A percentile compares a stretch with the other conserved stretches of the same genome.
Evolutionary conservation across 2,797 vertebrate genomes (phyloP).

Genomic region (Euthynnus affinis): DNA sequence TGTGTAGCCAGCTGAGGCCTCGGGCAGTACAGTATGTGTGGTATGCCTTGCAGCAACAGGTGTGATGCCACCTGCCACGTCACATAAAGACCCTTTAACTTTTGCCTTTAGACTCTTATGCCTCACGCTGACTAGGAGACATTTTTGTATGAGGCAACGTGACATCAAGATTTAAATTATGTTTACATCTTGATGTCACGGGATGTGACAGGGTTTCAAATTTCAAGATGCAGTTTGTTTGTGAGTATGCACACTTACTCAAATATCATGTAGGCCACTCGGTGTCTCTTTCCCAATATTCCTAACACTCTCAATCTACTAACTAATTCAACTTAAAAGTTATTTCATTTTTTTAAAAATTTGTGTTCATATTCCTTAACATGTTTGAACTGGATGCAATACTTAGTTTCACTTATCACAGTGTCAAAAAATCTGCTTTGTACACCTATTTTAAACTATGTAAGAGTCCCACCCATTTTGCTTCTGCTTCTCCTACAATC

Average conservation of each 20-base stretch:
- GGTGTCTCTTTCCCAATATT: not conserved
- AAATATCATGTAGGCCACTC: too few relatives aligned
- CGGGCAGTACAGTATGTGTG: constrained; percentile 6
- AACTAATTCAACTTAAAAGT: too few relatives aligned
- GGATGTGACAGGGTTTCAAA: not conserved
- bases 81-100: constrained; percentile 41
- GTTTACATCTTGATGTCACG: not conserved
- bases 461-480: not conserved
- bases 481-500: not conserved
- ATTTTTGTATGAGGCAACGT: not conserved
- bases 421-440: too few relatives aligned
- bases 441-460: not conserved
- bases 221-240: not conserved
- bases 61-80: constrained; percentile 56
- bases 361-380: too few relatives aligned
- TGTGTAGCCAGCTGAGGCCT: constrained; percentile 47
- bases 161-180: not conserved
- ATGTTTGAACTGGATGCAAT: too few relatives aligned
- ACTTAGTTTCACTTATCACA: too few relatives aligned
- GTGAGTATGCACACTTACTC: not conserved
- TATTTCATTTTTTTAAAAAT: too few relatives aligned
- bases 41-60: constrained; percentile 47
- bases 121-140: not conserved
- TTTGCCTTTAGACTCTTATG: not conserved
- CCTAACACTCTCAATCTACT: too few relatives aligned